A percentile compares a stretch with the other conserved stretches of the same genome.
These are phyloP conservation scores for Morpho helenor DNA, from an alignment of 2,888 invertebrate species.

Conservation along the genomic window DNA sequence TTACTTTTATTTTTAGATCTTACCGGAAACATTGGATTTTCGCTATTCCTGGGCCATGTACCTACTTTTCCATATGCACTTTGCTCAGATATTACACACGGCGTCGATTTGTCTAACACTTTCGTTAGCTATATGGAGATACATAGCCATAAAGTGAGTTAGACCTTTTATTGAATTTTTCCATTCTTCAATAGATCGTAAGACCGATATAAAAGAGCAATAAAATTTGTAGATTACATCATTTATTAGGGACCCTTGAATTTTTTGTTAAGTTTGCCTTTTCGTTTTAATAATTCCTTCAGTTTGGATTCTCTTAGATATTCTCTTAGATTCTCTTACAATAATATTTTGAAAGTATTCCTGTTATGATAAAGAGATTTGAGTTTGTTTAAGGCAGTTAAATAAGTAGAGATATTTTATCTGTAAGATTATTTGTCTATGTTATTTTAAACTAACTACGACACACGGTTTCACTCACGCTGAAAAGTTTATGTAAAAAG, in stretches of 20 bases:
- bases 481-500: too few species aligned
- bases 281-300: too few species aligned
- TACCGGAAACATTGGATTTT: slow-evolving; percentile 65
- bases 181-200: slow-evolving; percentile 8
- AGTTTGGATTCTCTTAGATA: too few species aligned
- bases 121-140: slow-evolving; percentile 92
- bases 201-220: slow-evolving; percentile 5
- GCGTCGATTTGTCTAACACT: slow-evolving; percentile 90
- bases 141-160: slow-evolving; percentile 89
- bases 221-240: slow-evolving; percentile 1
- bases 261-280: too few species aligned
- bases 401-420: too few species aligned
- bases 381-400: too few species aligned
- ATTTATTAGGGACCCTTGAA: neutral
- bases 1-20: slow-evolving; percentile 39
- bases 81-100: slow-evolving; percentile 89
- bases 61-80: slow-evolving; percentile 88
- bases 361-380: too few species aligned
- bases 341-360: too few species aligned
- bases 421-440: too few species aligned
- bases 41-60: slow-evolving; percentile 83
- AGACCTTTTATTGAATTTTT: slow-evolving; percentile 12
- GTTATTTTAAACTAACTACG: too few species aligned
- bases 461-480: too few species aligned
- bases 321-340: too few species aligned